Evolutionary conservation across 2,797 vertebrate genomes (phyloP).

Genomic region (Mareca strepera): DNA sequence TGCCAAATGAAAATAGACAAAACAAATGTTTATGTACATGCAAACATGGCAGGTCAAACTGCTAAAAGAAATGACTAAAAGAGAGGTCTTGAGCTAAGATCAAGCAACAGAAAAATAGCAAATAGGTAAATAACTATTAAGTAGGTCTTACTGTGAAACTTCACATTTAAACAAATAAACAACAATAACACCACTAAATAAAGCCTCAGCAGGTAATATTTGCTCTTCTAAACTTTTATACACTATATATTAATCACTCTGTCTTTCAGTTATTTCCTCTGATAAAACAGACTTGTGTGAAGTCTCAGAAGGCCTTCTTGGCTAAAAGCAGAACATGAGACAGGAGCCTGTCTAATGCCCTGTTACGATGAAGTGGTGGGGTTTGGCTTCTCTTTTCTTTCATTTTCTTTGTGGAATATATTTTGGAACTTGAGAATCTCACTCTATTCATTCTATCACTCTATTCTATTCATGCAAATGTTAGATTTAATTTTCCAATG

Average conservation of each 20-base stretch:
- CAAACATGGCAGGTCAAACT: slow-evolving; percentile 85
- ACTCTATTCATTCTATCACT: slow-evolving; percentile 40
- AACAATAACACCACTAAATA: slow-evolving; percentile 88
- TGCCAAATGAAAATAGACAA: slow-evolving; percentile 84
- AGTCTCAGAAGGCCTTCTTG: slow-evolving; percentile 85
- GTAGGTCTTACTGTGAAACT: slow-evolving; percentile 84
- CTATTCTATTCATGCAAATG: background rate
- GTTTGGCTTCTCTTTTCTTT: slow-evolving; percentile 35
- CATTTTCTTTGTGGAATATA: slow-evolving; percentile 35
- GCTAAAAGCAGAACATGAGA: slow-evolving; percentile 80
- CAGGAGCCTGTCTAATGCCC: slow-evolving; percentile 74
- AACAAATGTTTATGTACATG: slow-evolving; percentile 89
- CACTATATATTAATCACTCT: slow-evolving; percentile 84
- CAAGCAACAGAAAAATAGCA: slow-evolving; percentile 83
- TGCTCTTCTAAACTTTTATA: slow-evolving; percentile 87
- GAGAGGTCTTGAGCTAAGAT: slow-evolving; percentile 84
- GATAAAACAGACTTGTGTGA: slow-evolving; percentile 80
- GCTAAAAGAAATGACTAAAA: slow-evolving; percentile 88
- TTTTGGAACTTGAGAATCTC: slow-evolving; percentile 67
- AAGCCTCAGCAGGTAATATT: slow-evolving; percentile 93
- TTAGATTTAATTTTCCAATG: slow-evolving; percentile 61
- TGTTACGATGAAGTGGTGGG: slow-evolving; percentile 61
- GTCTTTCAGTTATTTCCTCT: slow-evolving; percentile 90
- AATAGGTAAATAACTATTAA: slow-evolving; percentile 82
- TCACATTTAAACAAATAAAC: slow-evolving; percentile 89